phyloP scores from a whole-genome alignment of 2,797 vertebrate species.

The Tarsius wallacei region DNA sequence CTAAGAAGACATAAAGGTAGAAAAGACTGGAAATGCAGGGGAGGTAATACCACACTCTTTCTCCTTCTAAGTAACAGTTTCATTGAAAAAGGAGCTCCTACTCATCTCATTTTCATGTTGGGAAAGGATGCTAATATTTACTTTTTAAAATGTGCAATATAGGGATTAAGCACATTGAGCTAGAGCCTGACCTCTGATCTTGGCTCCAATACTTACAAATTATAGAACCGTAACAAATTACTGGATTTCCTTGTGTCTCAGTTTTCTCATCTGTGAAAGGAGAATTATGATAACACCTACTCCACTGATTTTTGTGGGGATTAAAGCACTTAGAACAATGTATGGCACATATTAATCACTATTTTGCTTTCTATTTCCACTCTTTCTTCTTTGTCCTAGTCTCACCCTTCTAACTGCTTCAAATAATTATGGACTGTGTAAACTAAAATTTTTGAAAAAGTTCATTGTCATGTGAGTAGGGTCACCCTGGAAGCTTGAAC shows the following conservation, averaged over 20 bases:
- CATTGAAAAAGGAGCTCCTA: neutral
- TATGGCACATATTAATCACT: neutral
- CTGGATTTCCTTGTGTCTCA: neutral
- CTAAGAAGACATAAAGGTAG: neutral
- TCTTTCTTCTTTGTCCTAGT: neutral
- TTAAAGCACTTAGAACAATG: neutral
- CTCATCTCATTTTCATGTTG: neutral
- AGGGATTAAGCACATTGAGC: neutral
- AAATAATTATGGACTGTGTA: conserved; percentile 18
- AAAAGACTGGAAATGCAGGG: neutral
- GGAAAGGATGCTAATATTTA: neutral
- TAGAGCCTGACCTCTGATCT: neutral
- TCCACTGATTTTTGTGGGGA: neutral
- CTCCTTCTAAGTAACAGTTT: neutral
- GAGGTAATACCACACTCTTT: neutral
- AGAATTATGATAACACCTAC: neutral
- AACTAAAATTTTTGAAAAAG: conserved; percentile 15
- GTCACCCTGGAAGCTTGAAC: neutral
- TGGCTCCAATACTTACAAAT: neutral
- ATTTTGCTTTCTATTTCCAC: neutral
- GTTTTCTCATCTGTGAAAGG: neutral
- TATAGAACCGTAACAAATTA: neutral
- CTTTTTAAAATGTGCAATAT: neutral
- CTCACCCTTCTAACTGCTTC: neutral
- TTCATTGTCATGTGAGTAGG: neutral